Base-by-base conservation (phyloP, 2,113 vertebrate species). In the Callaeas wilsoni region DNA sequence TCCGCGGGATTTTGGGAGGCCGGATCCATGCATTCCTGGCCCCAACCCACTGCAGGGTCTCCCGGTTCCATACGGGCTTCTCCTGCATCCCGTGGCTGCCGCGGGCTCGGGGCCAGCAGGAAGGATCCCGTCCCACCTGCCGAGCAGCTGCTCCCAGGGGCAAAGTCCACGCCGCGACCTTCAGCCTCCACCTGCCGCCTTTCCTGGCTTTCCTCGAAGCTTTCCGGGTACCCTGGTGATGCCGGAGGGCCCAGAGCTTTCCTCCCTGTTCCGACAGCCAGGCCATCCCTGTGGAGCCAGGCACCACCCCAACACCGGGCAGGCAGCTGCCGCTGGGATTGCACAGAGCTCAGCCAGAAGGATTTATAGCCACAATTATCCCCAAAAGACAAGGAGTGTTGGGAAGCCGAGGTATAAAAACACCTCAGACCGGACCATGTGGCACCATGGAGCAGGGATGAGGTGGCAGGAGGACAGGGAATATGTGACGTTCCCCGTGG, bases 371-470 rank as follows among this genome's bases (percentile, higher is more conserved):
- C 52, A 33, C 39, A 82, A 53, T 57, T 6, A 5, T 57, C 88
- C 69, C 39, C 1, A 53, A 89, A 37, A n/a, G 32, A 29, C 16
- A 6, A 19, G 32, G 33, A 64, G 13, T 3, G 0, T 1, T 26
- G 30, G 22, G 41, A 47, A 62, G 16, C 19, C 4, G 11, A 41
- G 55, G 16, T 4, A 3, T 12, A 7, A 2, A 27, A 83, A 47
- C 23, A 11, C 13, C 44, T 26, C 13, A 1, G 2, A 22, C 0
- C 4, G 32, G 39, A n/a, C 16, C 1, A 0, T 1, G 12, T 12
- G 52, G 57, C n/a, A 55, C 47, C 6, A 0, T 5, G 39, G 62
- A 67, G 33, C 0, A 18, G 57, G 52, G n/a, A 46, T 1, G 4
- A 33, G 26, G 20, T 8, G 57, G 56, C 46, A 67, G 70, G 56